phyloP scores from a whole-genome alignment of 2,113 vertebrate genomes.

The Microtus ochrogaster region DNA sequence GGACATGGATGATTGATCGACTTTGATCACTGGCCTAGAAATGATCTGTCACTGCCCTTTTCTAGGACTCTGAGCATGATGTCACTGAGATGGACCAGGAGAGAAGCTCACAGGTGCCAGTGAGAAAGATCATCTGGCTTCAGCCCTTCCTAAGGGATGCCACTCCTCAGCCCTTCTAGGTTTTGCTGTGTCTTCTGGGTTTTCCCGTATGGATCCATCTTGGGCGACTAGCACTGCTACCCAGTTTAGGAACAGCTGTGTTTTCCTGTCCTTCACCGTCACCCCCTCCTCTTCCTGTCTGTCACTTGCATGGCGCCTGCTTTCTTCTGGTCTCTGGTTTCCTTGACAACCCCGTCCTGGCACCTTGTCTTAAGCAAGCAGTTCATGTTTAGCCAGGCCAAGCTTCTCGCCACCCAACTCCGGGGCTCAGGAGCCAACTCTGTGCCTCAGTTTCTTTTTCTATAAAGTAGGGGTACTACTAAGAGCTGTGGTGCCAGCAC shows the following conservation, averaged over 20 bases:
- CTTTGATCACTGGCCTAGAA: neutral
- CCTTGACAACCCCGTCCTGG: neutral
- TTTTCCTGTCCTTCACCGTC: neutral
- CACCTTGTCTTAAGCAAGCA: neutral
- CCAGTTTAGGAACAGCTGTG: neutral
- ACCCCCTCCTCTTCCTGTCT: neutral
- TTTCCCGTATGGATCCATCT: neutral
- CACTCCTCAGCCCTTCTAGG: neutral
- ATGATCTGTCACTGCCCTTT: neutral
- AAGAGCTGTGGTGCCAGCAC: neutral
- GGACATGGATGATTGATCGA: neutral
- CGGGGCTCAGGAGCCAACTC: neutral
- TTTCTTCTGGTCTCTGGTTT: neutral
- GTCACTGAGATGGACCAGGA: neutral
- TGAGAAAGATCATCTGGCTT: neutral
- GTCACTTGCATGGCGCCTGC: neutral
- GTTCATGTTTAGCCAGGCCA: neutral
- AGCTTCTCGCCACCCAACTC: neutral
- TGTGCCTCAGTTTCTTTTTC: neutral
- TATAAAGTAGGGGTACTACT: neutral
- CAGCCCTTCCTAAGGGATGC: neutral
- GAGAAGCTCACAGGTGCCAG: neutral
- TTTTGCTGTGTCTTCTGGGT: neutral
- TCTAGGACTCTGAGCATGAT: neutral
- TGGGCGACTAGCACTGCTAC: neutral